Base-by-base conservation (phyloP, 1,140 invertebrate genomes). In the Eubasilissa regina region DNA sequence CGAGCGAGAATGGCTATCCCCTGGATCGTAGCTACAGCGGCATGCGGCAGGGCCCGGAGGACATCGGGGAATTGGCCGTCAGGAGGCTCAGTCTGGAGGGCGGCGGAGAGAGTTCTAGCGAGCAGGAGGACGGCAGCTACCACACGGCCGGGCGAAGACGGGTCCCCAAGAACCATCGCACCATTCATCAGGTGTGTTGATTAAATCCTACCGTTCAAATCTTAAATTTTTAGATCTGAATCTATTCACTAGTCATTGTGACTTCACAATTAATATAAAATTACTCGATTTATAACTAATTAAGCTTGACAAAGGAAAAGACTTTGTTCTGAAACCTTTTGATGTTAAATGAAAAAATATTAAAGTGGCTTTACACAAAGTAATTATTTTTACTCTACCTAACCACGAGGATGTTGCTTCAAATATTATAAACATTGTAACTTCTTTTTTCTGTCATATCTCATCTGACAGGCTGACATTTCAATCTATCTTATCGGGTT, bases 1-100 rank as follows among this genome's bases (percentile, higher is more conserved):
- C 86, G 7, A 87, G 12, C n/a, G 66, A 75, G 17, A 60, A 60
- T 12, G 84, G 85, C 12, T 89, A 89, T 85, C 88, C 89, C 1
- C 81, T 89, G 35, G 89, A 89, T 73, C 85, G 89, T 75, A 85
- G 86, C 17, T 89, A 88, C 81, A 89, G 87, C 6, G 84, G 84
- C 21, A 80, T 35, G 25, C 25, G 25, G 25, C 25, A 85, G 43
- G 86, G 86, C 3, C 53, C 62, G n/a, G 80, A 85, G 47, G 86
- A 87, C 3, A 60, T 68, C 0, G 78, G 85, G 25, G 81, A 83
- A 21, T 51, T 77, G 21, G 81, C 77, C 8, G 76, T 83, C 58
- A 86, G 93, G 66, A 87, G 94, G 17, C 86, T 94, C 44, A 94
- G 93, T 21, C 84, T 94, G n/a, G 94, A 94, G 83, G 94, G 93